Conservation (phyloP, 2,888 invertebrate species). For the Anthrax anthrax region DNA sequence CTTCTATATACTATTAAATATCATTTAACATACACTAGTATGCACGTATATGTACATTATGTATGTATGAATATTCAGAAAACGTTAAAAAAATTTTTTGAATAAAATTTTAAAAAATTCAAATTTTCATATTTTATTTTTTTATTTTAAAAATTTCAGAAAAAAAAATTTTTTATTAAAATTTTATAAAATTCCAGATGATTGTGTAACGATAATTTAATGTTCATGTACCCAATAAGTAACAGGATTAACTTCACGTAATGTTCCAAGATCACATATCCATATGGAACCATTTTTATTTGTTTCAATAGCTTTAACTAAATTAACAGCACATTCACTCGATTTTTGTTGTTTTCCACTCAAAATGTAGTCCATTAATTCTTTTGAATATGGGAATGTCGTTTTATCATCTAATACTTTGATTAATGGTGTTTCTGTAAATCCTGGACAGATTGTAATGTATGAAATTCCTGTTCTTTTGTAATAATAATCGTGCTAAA, state of each 20-base stretch:
- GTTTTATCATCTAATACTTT: conserved; percentile 11
- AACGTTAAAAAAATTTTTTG: no score
- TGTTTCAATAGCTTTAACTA: conserved; percentile 23
- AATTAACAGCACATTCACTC: conserved; percentile 21
- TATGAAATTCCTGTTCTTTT: conserved; percentile 18
- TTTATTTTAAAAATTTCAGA: no score
- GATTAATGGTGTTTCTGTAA: conserved; percentile 17
- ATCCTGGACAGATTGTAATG: conserved; percentile 20
- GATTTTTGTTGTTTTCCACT: conserved; percentile 18
- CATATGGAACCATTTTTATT: conserved; percentile 25
- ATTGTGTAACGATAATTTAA: no score
- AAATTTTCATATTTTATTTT: no score
- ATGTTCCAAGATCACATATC: conserved; percentile 24
- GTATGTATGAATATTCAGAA: no score
- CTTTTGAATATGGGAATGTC: conserved; percentile 19
- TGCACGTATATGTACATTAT: no score
- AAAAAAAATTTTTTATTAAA: no score
- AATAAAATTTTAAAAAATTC: no score
- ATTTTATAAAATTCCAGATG: no score
- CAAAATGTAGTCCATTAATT: conserved; percentile 19
- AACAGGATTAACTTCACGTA: conserved; percentile 20
- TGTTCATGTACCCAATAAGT: conserved; percentile 18
- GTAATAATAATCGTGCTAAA: conserved; percentile 16
- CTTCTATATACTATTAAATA: no score
- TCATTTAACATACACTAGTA: no score